phyloP scores from a whole-genome alignment of 2,113 vertebrate species.

The Lamprotornis superbus region DNA sequence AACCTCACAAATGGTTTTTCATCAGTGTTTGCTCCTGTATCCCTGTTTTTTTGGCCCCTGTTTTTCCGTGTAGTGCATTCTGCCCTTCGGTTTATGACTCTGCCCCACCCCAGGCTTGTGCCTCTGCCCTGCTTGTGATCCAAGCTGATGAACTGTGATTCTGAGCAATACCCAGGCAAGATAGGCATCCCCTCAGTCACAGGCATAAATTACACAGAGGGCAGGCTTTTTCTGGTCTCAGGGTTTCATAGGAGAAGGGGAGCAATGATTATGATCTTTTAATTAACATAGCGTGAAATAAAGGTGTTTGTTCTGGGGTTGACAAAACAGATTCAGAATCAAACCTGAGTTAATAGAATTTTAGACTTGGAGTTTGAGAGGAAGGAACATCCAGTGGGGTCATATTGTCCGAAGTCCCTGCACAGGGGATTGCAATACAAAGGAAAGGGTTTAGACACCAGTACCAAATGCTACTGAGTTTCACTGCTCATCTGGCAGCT shows the following conservation, averaged over 20 bases:
- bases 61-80: rapidly evolving
- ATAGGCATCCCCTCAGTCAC: not conserved
- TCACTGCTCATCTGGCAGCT: not conserved
- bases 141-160: not conserved
- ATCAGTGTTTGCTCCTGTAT: not conserved
- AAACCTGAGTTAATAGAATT: not conserved
- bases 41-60: not conserved
- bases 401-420: not conserved
- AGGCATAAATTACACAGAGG: not conserved
- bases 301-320: slow-evolving; percentile 38
- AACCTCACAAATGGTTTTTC: not conserved
- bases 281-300: slow-evolving; percentile 65
- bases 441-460: not conserved
- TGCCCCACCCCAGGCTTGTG: not conserved
- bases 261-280: slow-evolving; percentile 73
- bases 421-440: not conserved
- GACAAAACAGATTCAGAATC: not conserved
- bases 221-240: not conserved
- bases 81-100: not conserved
- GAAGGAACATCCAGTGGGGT: not conserved
- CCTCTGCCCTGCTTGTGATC: not conserved
- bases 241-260: slow-evolving; percentile 49
- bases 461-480: not conserved
- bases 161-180: not conserved
- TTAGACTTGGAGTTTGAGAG: not conserved